Evolutionary conservation across 2,888 invertebrate genomes (phyloP), one percentile per base, ranked within the genome.

Genomic region (Chymomyza fuscimana): DNA sequence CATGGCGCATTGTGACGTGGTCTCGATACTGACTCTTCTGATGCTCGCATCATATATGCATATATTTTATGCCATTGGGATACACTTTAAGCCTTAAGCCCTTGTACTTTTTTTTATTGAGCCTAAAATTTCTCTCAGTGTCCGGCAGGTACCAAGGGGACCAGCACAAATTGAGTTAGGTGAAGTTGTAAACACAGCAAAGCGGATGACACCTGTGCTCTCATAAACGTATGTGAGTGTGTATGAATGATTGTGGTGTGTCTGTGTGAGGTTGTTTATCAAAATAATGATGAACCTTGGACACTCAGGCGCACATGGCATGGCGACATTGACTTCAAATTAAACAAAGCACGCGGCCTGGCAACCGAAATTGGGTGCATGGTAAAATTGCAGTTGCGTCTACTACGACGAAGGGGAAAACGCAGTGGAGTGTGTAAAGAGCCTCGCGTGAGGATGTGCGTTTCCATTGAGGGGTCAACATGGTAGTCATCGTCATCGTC

Each of bases 121-220:
- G 32, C 32, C 32, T 1, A 9, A 32, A 32, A 32, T n/a, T 46
- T 59, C 22, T 25, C 12, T 59, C 32, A 25, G 25, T 25, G 29
- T 25, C 16, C 36, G 40, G n/a, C n/a, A 63, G 63, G 63, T 52
- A 51, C 51, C 51, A 7, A 46, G 19, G 62, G 19, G 40, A 62
- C 62, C n/a, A 62, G 46, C 62, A 40, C 19, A 62, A 46, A 36
- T 22, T 19, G 29, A 63, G 63, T 25, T 10, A 59, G 16, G 25
- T 50, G 58, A 64, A 72, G 40, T 46, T 46, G 40, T 46, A 63
- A 67, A 67, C 77, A 9, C 6, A 64, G 67, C 73, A 78, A 70
- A 86, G 82, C 85, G 82, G 88, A 86, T 85, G 88, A 87, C 85
- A 86, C 87, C 88, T 88, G 86, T 87, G 70, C 65, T 50, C 16